Conservation (phyloP, 1,140 invertebrate species). For the Phthorimaea operculella region DNA sequence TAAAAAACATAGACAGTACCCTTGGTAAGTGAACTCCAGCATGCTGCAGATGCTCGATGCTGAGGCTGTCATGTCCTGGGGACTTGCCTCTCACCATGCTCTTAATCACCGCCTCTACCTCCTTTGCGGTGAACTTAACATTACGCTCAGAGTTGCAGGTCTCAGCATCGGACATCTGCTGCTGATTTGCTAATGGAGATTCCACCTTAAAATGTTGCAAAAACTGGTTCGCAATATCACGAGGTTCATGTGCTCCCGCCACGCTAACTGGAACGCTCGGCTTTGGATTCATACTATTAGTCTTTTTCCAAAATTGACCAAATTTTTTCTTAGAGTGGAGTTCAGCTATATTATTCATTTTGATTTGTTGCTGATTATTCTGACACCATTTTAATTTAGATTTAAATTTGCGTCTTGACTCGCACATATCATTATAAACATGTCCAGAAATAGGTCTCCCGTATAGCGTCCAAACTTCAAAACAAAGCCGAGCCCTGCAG, state of each 20-base stretch:
- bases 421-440: conserved; percentile 4
- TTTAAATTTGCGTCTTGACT: conserved; percentile 5
- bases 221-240: neutral
- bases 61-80: conserved; percentile 9
- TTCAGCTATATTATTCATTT: conserved; percentile 7
- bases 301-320: conserved; percentile 8
- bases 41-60: conserved; percentile 10
- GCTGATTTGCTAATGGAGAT: neutral
- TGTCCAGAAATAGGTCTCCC: neutral
- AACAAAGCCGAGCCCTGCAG: conserved; percentile 3
- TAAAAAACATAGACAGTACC: conserved; percentile 9
- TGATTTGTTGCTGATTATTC: conserved; percentile 10
- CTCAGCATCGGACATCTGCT: conserved; percentile 1
- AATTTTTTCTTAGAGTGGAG: conserved; percentile 7
- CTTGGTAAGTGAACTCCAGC: conserved; percentile 4
- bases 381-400: conserved; percentile 9
- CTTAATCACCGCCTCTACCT: neutral
- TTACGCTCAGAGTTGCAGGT: neutral
- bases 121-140: conserved; percentile 3
- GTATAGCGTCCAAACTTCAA: neutral
- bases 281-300: conserved; percentile 4
- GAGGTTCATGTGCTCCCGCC: neutral
- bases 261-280: conserved; percentile 1
- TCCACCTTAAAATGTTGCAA: neutral
- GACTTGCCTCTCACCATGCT: conserved; percentile 8